phyloP scores from a whole-genome alignment of 2,113 vertebrate species.

The Cromileptes altivelis region DNA sequence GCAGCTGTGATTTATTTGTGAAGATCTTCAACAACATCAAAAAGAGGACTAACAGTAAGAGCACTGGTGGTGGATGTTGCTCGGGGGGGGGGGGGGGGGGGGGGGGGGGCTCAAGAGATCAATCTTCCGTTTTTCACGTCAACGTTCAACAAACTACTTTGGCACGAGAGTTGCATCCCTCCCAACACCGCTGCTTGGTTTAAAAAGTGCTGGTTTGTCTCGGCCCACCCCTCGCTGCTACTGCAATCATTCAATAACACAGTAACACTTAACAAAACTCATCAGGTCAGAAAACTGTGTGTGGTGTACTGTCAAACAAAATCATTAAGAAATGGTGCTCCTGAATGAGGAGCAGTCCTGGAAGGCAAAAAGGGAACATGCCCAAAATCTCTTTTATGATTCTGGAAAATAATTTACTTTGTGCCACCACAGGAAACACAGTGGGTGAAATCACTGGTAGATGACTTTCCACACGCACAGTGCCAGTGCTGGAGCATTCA shows the following conservation, averaged over 20 bases:
- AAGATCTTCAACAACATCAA: constrained; percentile 63
- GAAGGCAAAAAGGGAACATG: constrained; percentile 26
- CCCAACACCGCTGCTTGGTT: background rate
- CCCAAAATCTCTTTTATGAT: constrained; percentile 22
- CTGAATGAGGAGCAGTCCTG: constrained; percentile 1
- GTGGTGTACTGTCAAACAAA: constrained; percentile 1
- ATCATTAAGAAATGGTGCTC: background rate
- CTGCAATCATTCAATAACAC: background rate
- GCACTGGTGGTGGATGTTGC: constrained; percentile 74
- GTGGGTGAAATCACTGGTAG: constrained; percentile 9
- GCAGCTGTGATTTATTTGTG: constrained; percentile 74
- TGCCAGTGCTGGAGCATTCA: constrained; percentile 29
- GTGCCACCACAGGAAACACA: constrained; percentile 24
- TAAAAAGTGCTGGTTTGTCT: constrained; percentile 41
- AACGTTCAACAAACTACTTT: constrained; percentile 11
- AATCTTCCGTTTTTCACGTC: background rate
- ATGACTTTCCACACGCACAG: constrained; percentile 31
- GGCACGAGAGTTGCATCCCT: background rate
- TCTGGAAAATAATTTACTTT: constrained; percentile 19
- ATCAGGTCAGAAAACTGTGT: background rate
- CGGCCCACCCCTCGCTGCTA: background rate
- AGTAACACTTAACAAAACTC: background rate
- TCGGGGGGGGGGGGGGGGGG: background rate
- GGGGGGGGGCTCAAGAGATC: background rate
- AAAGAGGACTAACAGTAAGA: constrained; percentile 66